Evolutionary conservation across 2,888 invertebrate species (phyloP).

Genomic region (Hydrotaea cyrtoneurina): DNA sequence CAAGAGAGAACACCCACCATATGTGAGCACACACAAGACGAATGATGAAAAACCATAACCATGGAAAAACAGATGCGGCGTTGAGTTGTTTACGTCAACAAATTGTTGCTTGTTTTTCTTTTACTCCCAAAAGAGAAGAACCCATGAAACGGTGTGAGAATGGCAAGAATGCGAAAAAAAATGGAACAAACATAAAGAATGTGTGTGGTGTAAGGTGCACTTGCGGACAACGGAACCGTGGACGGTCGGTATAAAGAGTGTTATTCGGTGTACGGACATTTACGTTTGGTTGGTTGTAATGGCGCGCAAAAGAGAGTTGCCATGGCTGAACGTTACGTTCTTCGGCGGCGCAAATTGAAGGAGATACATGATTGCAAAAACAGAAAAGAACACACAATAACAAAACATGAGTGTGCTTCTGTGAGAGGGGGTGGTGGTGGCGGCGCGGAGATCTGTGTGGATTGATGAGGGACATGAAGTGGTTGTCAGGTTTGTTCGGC

Average conservation of each 20-base stretch:
- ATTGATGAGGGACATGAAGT: background rate
- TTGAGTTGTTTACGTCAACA: slow-evolving; percentile 66
- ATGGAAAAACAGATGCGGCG: slow-evolving; percentile 32
- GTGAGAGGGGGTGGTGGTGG: background rate
- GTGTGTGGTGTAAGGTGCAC: slow-evolving; percentile 18
- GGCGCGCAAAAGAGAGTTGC: slow-evolving; percentile 62
- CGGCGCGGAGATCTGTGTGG: background rate
- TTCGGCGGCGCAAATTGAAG: background rate
- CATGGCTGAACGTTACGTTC: slow-evolving; percentile 12
- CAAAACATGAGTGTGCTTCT: background rate
- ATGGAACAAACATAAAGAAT: background rate
- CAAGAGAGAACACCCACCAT: slow-evolving; percentile 47
- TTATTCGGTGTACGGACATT: background rate
- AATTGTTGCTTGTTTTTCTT: slow-evolving; percentile 62
- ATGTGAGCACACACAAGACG: slow-evolving; percentile 16
- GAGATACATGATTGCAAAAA: background rate
- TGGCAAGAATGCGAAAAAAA: slow-evolving; percentile 9
- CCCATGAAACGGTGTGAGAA: background rate
- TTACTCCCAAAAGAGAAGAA: background rate
- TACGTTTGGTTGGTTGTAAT: slow-evolving; percentile 53
- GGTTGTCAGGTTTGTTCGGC: background rate
- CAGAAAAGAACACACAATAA: background rate
- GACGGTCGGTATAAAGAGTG: background rate
- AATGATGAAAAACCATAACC: slow-evolving; percentile 18
- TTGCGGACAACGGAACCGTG: background rate